Base-by-base conservation (phyloP, 2,797 vertebrate genomes). In the Limosa lapponica region DNA sequence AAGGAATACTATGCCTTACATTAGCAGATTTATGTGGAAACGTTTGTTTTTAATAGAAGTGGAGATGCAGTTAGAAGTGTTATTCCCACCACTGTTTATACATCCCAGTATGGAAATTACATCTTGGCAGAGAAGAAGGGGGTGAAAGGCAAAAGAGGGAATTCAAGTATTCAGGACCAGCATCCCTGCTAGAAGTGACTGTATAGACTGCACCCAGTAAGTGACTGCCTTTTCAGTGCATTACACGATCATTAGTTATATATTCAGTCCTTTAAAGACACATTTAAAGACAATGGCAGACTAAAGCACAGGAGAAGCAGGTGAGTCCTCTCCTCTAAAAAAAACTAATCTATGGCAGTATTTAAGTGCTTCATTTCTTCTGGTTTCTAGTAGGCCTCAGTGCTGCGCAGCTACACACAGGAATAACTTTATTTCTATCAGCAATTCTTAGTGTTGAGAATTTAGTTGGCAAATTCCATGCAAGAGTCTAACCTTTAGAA, bases 41-140 rank as follows among this genome's bases (percentile, higher is more conserved):
- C 0, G 7, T 79, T 95, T 95, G 58, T 59, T 95, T 96, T 92
- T 67, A 94, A 87, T 93, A 88, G 85, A 89, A 95, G 87, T 24
- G 43, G 67, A 81, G 66, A 83, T 86, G 55, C 59, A 81, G 94
- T 92, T 93, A 86, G 70, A 87, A 84, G 23, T 6, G 1, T 85
- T 96, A 95, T 96, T 96, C 91, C 91, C 93, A 96, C 62, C 79
- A 61, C 91, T 89, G 81, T 73, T 90, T 91, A 85, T 93, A 85
- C 36, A 90, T 87, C 52, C 30, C 61, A 41, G 77, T 67, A 77
- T 67, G 64, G 88, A 94, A 95, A 94, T 93, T 84, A 66, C 36
- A 64, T 1, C 27, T 83, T 95, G 91, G 93, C 74, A 93, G 73
- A 93, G 39, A 82, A 94, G 39, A 72, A 89, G 20, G 16, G 36